phyloP scores from a whole-genome alignment of 2,888 invertebrate species.

The Electrophaes corylata region DNA sequence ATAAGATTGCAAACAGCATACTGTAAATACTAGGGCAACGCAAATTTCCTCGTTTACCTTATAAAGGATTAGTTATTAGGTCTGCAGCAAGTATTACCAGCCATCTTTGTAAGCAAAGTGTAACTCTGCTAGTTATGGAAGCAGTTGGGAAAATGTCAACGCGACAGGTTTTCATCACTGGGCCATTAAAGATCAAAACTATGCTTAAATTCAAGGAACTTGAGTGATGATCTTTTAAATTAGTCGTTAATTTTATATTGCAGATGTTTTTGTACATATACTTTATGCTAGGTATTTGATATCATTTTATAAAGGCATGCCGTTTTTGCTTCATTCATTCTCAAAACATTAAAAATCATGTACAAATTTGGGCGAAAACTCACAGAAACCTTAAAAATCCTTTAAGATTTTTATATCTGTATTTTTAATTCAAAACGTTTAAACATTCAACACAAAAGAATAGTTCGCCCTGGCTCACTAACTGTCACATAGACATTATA shows the following conservation, averaged over 20 bases:
- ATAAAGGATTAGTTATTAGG: conserved; percentile 13
- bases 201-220: not conserved
- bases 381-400: no score
- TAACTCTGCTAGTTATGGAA: not conserved
- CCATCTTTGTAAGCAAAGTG: not conserved
- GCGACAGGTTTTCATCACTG: not conserved
- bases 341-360: no score
- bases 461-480: no score
- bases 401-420: no score
- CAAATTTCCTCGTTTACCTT: conserved; percentile 34
- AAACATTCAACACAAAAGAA: no score
- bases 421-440: no score
- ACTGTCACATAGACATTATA: no score
- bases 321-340: no score
- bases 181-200: not conserved
- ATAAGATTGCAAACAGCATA: not conserved
- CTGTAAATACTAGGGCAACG: conserved; percentile 19
- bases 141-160: not conserved
- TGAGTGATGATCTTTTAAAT: not conserved
- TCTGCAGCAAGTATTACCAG: not conserved
- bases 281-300: no score
- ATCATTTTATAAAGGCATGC: no score
- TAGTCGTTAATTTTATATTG: not conserved
- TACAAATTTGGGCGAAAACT: no score
- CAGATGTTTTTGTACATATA: no score